Conservation (phyloP, 1,140 invertebrate genomes). For the Ostrea edulis region DNA sequence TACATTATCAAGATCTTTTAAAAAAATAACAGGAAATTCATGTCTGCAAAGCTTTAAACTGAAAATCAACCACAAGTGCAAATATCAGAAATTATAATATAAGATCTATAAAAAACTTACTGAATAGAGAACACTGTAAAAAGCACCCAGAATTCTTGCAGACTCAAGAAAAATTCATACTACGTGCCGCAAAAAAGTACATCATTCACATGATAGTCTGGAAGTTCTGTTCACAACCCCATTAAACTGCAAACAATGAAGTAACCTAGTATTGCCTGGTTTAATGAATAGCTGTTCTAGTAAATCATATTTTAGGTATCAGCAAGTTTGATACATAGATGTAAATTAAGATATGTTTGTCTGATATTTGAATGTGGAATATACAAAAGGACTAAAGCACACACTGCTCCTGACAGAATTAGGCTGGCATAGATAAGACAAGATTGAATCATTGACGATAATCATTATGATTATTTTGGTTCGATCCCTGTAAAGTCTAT, state of each 20-base stretch:
- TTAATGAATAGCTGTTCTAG: not conserved
- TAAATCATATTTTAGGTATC: slow-evolving; percentile 28
- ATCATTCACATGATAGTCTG: not conserved
- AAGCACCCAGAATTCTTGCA: not conserved
- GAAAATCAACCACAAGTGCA: too few relatives aligned
- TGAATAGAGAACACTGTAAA: slow-evolving; percentile 5
- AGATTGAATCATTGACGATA: slow-evolving; percentile 1
- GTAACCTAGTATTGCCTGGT: not conserved
- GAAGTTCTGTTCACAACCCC: not conserved
- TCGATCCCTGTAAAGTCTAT: not conserved
- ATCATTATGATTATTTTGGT: not conserved
- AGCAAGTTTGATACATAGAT: not conserved
- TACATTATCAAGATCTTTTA: too few relatives aligned
- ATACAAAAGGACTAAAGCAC: not conserved
- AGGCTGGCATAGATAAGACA: not conserved
- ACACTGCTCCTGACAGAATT: not conserved
- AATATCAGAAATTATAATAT: too few relatives aligned
- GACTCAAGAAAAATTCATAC: not conserved
- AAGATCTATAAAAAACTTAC: not conserved
- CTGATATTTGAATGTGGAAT: not conserved
- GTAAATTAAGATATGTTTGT: slow-evolving; percentile 12
- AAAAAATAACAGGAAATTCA: not conserved
- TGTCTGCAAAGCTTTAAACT: too few relatives aligned
- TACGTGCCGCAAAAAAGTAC: not conserved
- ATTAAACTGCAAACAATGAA: not conserved